Conservation (phyloP, 1,140 invertebrate genomes). For the Aphelenchoides avenae region DNA sequence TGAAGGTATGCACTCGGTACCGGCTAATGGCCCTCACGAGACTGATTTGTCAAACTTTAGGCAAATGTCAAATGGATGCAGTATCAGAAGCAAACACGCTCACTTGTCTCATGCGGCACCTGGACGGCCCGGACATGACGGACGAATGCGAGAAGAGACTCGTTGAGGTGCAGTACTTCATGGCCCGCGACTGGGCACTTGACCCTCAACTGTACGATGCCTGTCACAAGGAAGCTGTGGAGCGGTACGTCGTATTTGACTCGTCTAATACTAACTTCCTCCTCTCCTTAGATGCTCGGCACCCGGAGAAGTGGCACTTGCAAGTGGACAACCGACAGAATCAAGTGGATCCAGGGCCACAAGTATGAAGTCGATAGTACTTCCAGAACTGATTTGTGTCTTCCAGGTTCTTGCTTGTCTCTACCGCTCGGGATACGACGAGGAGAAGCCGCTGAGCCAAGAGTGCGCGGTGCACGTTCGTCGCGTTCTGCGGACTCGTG, state of each 20-base stretch:
- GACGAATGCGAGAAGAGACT: slow-evolving; percentile 81
- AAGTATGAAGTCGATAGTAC: slow-evolving; percentile 58
- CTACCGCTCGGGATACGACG: slow-evolving; percentile 71
- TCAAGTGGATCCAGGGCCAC: slow-evolving; percentile 43
- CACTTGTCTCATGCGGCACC: slow-evolving; percentile 84
- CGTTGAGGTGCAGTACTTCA: slow-evolving; percentile 93
- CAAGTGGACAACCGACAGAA: slow-evolving; percentile 2
- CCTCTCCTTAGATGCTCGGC: slow-evolving; percentile 67
- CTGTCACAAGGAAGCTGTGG: slow-evolving; percentile 79
- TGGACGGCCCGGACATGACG: slow-evolving; percentile 78
- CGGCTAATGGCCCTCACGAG: slow-evolving; percentile 7
- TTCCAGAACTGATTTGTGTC: slow-evolving; percentile 70
- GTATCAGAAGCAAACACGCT: slow-evolving; percentile 64
- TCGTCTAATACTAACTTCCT: slow-evolving; percentile 2
- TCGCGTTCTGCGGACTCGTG: slow-evolving; percentile 83
- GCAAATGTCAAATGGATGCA: slow-evolving; percentile 50
- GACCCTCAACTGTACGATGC: slow-evolving; percentile 79
- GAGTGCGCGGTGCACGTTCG: slow-evolving; percentile 72
- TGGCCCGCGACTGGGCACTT: slow-evolving; percentile 79
- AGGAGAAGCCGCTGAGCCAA: slow-evolving; percentile 63
- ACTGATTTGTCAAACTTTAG: slow-evolving; percentile 17
- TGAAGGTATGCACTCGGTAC: slow-evolving; percentile 35
- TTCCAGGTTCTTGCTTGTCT: slow-evolving; percentile 82
- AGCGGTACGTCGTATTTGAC: slow-evolving; percentile 63
- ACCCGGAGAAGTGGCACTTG: slow-evolving; percentile 71